Base-by-base conservation (phyloP, 2,113 vertebrate genomes). In the Brevimyrus niger region DNA sequence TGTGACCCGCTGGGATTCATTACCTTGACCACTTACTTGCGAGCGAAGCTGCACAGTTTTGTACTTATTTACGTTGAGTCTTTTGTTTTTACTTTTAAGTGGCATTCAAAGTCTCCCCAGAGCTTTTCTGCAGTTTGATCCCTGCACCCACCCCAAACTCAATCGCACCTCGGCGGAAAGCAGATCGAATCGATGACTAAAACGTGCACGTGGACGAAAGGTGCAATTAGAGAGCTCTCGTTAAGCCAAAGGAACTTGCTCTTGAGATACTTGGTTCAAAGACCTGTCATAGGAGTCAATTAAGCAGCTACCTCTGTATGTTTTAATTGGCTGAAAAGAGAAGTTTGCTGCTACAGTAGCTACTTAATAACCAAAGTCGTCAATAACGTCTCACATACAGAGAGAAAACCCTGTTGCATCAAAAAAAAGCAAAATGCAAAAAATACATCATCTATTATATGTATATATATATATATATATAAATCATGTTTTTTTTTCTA, bases 1-100 rank as follows among this genome's bases (percentile, higher is more conserved):
- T 8, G 55, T 21, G 94, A 92, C 90, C 19, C 38, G 3, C 19
- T 87, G 87, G 47, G 27, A 86, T 46, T 46, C 38, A 47, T 46
- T 84, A 47, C 82, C 21, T 47, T 21, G 44, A 23, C 47, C 21
- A 23, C 21, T 23, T 47, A 84, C 44, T 84, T 21, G 19, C 23
- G 5, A 80, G 73, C 35, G 5, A 42, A 80, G 4, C 17, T 19
- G 73, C 5, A n/a, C 35, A 3, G 7, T 76, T 76, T 38, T 76
- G 38, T 76, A 76, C 35, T 42, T 19, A 38, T 76, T 76, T 76
- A 76, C 17, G 13, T 11, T 73, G 73, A 1, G 35, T 76, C 73
- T 80, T 19, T 80, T 19, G 35, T 42, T 42, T 38, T 80, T 80
- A 35, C 73, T 42, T 80, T 80, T 80, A 38, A 38, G 73, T 19